Evolutionary conservation across 2,113 vertebrate species (phyloP).

Genomic region (Hirundichthys speculiger): DNA sequence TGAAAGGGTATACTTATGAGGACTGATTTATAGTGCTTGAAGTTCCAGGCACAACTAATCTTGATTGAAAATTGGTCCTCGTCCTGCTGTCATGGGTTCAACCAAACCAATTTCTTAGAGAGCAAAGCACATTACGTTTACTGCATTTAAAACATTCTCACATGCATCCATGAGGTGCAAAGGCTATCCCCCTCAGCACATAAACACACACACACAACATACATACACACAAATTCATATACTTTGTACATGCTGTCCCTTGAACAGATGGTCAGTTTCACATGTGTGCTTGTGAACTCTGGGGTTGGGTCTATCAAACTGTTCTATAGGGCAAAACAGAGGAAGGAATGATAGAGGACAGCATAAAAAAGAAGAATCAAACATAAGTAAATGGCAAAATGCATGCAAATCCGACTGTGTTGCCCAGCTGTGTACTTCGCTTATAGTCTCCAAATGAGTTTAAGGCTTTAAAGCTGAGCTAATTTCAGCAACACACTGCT

Average conservation of each 20-base stretch:
- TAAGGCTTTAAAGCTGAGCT: not conserved
- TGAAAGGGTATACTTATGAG: conserved; percentile 33
- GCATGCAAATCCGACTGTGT: conserved; percentile 1
- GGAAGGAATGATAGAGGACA: not conserved
- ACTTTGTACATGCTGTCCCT: conserved; percentile 32
- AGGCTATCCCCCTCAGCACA: conserved; percentile 28
- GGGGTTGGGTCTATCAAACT: conserved; percentile 56
- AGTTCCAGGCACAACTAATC: conserved; percentile 36
- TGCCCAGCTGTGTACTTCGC: conserved; percentile 1
- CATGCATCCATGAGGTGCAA: conserved; percentile 38
- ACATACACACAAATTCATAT: not conserved
- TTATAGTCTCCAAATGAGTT: not conserved
- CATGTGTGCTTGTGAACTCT: conserved; percentile 62
- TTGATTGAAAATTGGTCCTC: conserved; percentile 50
- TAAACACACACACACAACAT: conserved; percentile 7
- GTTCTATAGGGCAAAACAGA: conserved; percentile 43
- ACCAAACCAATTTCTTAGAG: conserved; percentile 59
- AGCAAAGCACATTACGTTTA: conserved; percentile 37
- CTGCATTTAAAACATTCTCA: conserved; percentile 64
- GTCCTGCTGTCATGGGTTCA: conserved; percentile 39
- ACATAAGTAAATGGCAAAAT: conserved; percentile 27
- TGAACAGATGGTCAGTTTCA: conserved; percentile 70
- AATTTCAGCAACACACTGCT: not conserved
- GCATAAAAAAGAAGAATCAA: not conserved
- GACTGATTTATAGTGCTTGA: conserved; percentile 53